Evolutionary conservation across 2,888 invertebrate genomes (phyloP).

Genomic region (Andrena bucephala): DNA sequence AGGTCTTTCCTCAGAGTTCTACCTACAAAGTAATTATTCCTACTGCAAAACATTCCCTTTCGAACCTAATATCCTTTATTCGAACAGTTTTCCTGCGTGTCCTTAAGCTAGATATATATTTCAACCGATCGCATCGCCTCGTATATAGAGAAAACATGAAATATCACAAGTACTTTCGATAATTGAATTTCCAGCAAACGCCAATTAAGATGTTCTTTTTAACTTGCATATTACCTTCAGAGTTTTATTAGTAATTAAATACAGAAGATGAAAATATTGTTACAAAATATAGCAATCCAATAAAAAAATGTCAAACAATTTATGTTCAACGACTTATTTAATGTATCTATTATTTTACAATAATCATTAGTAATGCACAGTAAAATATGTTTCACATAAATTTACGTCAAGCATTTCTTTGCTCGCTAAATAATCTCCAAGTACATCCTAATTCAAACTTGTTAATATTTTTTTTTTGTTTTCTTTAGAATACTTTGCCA

Average conservation of each 20-base stretch:
- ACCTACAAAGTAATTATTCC: background rate
- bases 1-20: background rate
- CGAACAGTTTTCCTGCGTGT: background rate
- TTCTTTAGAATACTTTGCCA: constrained; percentile 14
- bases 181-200: constrained; percentile 24
- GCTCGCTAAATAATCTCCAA: constrained; percentile 16
- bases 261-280: constrained; percentile 57
- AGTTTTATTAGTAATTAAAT: constrained; percentile 45
- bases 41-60: background rate
- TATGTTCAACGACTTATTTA: constrained; percentile 34
- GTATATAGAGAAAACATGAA: constrained; percentile 20
- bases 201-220: constrained; percentile 24
- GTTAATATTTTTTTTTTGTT: constrained; percentile 12
- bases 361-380: constrained; percentile 27
- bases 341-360: constrained; percentile 23
- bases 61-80: background rate
- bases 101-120: background rate
- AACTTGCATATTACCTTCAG: constrained; percentile 12
- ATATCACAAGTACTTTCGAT: constrained; percentile 24
- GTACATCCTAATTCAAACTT: constrained; percentile 14
- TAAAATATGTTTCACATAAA: constrained; percentile 44
- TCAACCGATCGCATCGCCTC: background rate
- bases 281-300: constrained; percentile 63
- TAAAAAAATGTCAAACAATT: constrained; percentile 40
- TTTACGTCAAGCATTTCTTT: constrained; percentile 49